Evolutionary conservation across 2,797 vertebrate species (phyloP), one percentile per base, ranked within the genome.

Genomic region (Spinus pinus): DNA sequence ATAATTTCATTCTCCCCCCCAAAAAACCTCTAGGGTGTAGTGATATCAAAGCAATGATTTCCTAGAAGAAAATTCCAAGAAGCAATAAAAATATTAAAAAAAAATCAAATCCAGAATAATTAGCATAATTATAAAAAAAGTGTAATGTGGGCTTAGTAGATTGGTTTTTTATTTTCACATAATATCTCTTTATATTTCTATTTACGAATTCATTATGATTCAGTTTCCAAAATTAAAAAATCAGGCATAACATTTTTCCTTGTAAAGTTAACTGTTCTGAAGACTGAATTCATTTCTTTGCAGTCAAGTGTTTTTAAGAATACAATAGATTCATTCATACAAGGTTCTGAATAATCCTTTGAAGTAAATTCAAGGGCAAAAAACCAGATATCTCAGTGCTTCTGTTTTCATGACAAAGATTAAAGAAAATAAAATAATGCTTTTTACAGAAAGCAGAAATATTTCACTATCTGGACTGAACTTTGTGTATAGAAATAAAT

Each of bases 301-400:
- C 23, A 67, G 7, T 66, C 17, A 35, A 44, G 5, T 42, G 7
- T 58, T 18, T 70, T 81, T 84, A 70, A 86, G 50, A 88, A 44
- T 39, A 39, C 37, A 64, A 12, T 4, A 33, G 1, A 88, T 51
- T 71, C 3, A 44, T 28, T 78, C 15, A 31, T 17, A 44, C 22
- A 67, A 78, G 60, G 8, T 44, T 78, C 14, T 81, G 46, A 83
- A 74, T 22, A 79, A 75, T 61, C 7, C 10, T 89, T 56, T 80
- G 30, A 79, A 82, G 35, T 30, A 77, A 80, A 87, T 72, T 89
- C 31, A 81, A 69, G 22, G 24, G 25, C 61, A 58, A 64, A 89
- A 73, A 30, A 0, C 0, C 23, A 65, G 42, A 24, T 27, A 54
- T 41, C 8, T 69, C 19, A 69, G 27, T 18, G 35, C 1, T 81